Base-by-base conservation (phyloP, 2,797 vertebrate genomes). In the Coregonus sp. region DNA sequence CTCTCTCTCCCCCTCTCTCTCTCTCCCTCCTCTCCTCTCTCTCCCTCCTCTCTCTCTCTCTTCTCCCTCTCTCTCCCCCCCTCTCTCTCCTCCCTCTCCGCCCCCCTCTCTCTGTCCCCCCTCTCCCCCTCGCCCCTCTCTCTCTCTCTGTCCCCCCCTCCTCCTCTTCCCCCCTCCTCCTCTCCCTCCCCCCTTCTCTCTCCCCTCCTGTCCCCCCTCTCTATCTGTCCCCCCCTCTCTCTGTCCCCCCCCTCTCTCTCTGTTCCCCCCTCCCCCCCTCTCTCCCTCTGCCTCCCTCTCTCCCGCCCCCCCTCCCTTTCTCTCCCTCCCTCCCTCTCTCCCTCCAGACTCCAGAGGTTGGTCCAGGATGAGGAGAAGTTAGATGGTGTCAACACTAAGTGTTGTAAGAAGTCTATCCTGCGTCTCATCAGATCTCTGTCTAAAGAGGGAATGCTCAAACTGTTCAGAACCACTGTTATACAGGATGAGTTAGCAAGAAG, bases 381-480 rank as follows among this genome's bases (percentile, higher is more conserved):
- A 79, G 95, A 96, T 33, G 98, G 98, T 0, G 89, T 97, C 78
- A 92, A 82, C 80, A 94, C 96, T n/a, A 97, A 94, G 86, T 98
- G 98, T 81, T 99, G 98, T 86, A 98, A 95, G 87, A 99, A 99
- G 88, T 97, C 97, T 4, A 96, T 98, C 0, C 1, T 96, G 20
- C 96, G 98, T 66, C 85, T 99, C 33, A 93, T 97, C 12, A 93
- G 94, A 52, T 84, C 86, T 78, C 92, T 99, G 72, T 95, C 96
- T 0, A 94, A 92, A 85, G 96, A 99, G 70, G 97, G 97, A 0
- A 82, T 98, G 68, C 84, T 99, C 2, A 93, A 96, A 70, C 81
- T 98, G 9, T 98, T 94, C 73, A 94, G 92, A 29, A 98, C 97
- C 2, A 97, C 96, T 0, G 91, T 98, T 29, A 90, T 98, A 66